Conservation (phyloP, 2,888 invertebrate genomes). For the Aproaerema taeniolella region DNA sequence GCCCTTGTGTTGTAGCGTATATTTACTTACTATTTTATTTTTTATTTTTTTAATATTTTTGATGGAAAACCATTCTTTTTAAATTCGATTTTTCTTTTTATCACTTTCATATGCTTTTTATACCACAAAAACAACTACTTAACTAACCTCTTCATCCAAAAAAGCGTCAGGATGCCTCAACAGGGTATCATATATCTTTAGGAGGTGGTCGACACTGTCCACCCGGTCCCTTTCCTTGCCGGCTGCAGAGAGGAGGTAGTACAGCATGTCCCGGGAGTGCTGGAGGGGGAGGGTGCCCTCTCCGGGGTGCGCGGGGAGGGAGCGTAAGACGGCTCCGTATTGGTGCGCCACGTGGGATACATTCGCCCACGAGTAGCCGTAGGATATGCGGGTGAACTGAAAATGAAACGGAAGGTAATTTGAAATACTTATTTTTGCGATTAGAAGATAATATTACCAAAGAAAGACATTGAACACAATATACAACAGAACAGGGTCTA, state of each 20-base stretch:
- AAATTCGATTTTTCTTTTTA: too few relatives aligned
- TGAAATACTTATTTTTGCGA: too few relatives aligned
- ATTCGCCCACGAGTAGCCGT: conserved; percentile 81
- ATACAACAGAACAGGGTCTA: too few relatives aligned
- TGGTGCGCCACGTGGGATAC: conserved; percentile 74
- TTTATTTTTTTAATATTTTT: too few relatives aligned
- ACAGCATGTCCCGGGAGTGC: conserved; percentile 76
- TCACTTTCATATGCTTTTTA: too few relatives aligned
- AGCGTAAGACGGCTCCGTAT: conserved; percentile 73
- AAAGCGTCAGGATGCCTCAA: conserved; percentile 78
- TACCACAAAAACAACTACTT: too few relatives aligned
- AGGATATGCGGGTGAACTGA: conserved; percentile 62
- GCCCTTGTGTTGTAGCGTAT: too few relatives aligned
- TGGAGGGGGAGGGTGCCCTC: conserved; percentile 80
- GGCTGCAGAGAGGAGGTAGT: conserved; percentile 62
- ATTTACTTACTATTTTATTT: too few relatives aligned
- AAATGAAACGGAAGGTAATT: conserved; percentile 16
- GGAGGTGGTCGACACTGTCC: conserved; percentile 80
- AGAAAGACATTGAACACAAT: too few relatives aligned
- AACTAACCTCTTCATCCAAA: conserved; percentile 84
- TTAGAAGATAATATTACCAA: too few relatives aligned
- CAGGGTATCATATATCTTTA: conserved; percentile 71
- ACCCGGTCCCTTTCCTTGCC: conserved; percentile 46
- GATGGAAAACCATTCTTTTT: too few relatives aligned
- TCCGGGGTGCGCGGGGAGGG: conserved; percentile 76